Base-by-base conservation (phyloP, 2,113 vertebrate species). In the Callospermophilus lateralis region DNA sequence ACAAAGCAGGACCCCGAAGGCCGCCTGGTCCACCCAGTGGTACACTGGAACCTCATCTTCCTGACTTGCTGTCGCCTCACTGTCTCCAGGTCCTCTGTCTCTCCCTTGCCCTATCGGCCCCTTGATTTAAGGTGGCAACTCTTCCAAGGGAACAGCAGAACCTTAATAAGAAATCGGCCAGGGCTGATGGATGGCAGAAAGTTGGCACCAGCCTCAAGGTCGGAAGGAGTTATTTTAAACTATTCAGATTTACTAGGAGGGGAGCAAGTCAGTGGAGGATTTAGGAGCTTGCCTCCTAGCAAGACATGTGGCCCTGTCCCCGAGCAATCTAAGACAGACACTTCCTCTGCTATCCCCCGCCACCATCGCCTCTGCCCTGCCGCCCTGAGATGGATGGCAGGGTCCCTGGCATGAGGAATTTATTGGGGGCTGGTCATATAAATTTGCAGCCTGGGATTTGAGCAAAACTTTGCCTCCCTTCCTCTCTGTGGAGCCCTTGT, bases 41-140 rank as follows among this genome's bases (percentile, higher is more conserved):
- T 0, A 0, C 45, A 58, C 78, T 26, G 45, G 81, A 32, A 45
- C 65, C 86, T 89, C 86, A 73, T 79, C 79, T 79, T 89, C 85
- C 89, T 22, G 78, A 72, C 94, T 84, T 65, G 63, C 67, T 63
- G 24, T 76, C 8, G 0, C 87, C 83, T 81, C 0, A 2, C 89
- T 37, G 39, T 84, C 93, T 95, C 77, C 28, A 13, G 86, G 34
- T 87, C 61, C 76, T 74, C 58, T 48, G 42, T 90, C 91, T 83
- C 92, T 93, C 63, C 72, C 89, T 93, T 73, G 88, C 79, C 95
- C 92, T 61, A 86, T 63, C 24, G 2, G 74, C 79, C 93, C 63
- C 77, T 92, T 97, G 95, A 97, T 98, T 98, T 97, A 97, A 96
- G 95, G 93, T 92, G 92, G 92, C 0, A 32, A 92, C 95, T 97